Evolutionary conservation across 2,797 vertebrate genomes (phyloP).

Genomic region (Trachurus trachurus): DNA sequence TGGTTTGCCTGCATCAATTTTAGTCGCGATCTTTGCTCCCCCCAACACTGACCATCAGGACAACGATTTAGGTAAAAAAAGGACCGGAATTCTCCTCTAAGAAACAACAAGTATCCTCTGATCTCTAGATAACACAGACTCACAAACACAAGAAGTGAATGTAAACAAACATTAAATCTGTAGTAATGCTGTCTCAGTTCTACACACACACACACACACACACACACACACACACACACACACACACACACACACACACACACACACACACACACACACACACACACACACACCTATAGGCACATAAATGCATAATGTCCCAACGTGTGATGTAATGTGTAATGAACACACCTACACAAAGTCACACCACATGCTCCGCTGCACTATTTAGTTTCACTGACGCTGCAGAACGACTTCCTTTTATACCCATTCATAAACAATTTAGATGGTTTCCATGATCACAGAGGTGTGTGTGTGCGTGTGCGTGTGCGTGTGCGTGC

Average conservation of each 20-base stretch:
- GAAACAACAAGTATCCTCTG: neutral
- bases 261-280: neutral
- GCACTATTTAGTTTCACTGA: slow-evolving; percentile 2
- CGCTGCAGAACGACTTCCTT: slow-evolving; percentile 17
- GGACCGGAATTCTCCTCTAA: too few species aligned
- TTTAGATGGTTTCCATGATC: slow-evolving; percentile 33
- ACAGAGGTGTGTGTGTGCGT: neutral
- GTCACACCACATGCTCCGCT: neutral
- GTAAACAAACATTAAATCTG: too few species aligned
- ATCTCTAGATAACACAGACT: neutral
- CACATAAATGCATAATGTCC: neutral
- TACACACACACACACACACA: neutral
- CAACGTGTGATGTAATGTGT: neutral
- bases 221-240: neutral
- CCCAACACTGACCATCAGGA: too few species aligned
- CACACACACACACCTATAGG: neutral
- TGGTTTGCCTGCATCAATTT: too few species aligned
- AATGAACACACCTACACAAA: slow-evolving; percentile 14
- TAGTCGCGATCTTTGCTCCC: too few species aligned
- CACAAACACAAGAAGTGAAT: too few species aligned
- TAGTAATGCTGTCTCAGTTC: too few species aligned
- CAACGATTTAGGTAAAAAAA: neutral
- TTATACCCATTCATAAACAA: slow-evolving; percentile 49
- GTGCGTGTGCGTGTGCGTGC: too few species aligned
- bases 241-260: neutral